Evolutionary conservation across 2,797 vertebrate genomes (phyloP).

Genomic region (Arctocebus calabarensis): DNA sequence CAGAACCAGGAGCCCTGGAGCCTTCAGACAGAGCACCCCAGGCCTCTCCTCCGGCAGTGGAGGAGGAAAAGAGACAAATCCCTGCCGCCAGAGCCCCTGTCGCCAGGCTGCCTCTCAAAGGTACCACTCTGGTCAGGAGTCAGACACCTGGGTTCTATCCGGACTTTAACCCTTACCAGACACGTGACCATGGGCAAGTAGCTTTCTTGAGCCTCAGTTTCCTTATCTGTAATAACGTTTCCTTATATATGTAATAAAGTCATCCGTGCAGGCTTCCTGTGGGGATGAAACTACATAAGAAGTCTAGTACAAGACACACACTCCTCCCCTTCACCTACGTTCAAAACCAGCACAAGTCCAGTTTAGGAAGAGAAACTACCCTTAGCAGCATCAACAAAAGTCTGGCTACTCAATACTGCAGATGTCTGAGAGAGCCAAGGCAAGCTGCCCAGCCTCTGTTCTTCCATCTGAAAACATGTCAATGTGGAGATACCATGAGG

Average conservation of each 20-base stretch:
- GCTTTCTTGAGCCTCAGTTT: neutral
- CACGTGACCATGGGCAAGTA: neutral
- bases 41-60: neutral
- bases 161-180: neutral
- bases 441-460: slow-evolving; percentile 7
- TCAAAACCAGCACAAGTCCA: neutral
- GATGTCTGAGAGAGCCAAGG: neutral
- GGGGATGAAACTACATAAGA: neutral
- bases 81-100: fast-evolving
- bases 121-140: neutral
- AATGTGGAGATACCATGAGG: slow-evolving; percentile 4
- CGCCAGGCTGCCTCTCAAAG: neutral
- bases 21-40: neutral
- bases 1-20: neutral
- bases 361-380: neutral
- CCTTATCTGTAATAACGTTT: neutral
- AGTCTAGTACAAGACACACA: neutral
- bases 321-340: neutral
- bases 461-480: slow-evolving; percentile 33
- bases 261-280: neutral
- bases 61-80: no score
- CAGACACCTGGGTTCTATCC: slow-evolving; percentile 29
- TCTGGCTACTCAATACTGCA: neutral
- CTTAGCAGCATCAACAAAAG: neutral
- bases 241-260: neutral